These are phyloP conservation scores for Listronotus oregonensis DNA, from an alignment of 1,140 invertebrate genomes.

Conservation along the genomic window DNA sequence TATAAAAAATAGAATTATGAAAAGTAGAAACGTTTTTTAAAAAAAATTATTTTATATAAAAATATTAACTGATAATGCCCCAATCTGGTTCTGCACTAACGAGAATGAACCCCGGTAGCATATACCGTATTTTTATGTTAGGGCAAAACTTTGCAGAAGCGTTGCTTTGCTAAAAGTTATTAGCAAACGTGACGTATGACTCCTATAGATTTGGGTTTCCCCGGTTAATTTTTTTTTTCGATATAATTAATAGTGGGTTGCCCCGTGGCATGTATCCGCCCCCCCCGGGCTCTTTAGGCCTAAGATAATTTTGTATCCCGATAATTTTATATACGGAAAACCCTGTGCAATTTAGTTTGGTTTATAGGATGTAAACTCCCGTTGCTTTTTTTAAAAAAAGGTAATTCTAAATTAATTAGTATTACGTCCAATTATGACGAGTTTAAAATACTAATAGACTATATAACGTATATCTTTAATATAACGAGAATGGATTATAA, in stretches of 20 bases:
- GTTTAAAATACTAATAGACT: not conserved
- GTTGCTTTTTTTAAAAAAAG: too few relatives aligned
- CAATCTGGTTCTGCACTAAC: too few relatives aligned
- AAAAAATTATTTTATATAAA: too few relatives aligned
- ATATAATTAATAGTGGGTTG: conserved; percentile 28
- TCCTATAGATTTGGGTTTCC: conserved; percentile 19
- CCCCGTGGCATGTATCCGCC: conserved; percentile 8
- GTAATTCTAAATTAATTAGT: not conserved
- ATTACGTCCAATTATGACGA: not conserved
- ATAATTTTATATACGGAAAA: conserved; percentile 19
- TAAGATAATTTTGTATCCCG: conserved; percentile 21
- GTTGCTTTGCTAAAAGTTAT: conserved; percentile 18
- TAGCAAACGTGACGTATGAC: conserved; percentile 23
- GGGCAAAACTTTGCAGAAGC: not conserved
- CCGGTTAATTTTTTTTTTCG: conserved; percentile 29
- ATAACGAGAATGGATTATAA: too few relatives aligned
- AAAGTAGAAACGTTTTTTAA: too few relatives aligned
- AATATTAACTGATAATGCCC: too few relatives aligned
- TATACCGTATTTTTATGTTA: too few relatives aligned
- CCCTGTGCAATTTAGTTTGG: conserved; percentile 19
- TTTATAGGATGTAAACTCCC: conserved; percentile 14
- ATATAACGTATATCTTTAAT: too few relatives aligned
- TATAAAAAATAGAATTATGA: too few relatives aligned
- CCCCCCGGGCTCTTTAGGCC: conserved; percentile 23
- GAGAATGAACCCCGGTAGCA: too few relatives aligned